Evolutionary conservation across 1,140 invertebrate species (phyloP).

Genomic region (Zeugodacus cucurbitae): DNA sequence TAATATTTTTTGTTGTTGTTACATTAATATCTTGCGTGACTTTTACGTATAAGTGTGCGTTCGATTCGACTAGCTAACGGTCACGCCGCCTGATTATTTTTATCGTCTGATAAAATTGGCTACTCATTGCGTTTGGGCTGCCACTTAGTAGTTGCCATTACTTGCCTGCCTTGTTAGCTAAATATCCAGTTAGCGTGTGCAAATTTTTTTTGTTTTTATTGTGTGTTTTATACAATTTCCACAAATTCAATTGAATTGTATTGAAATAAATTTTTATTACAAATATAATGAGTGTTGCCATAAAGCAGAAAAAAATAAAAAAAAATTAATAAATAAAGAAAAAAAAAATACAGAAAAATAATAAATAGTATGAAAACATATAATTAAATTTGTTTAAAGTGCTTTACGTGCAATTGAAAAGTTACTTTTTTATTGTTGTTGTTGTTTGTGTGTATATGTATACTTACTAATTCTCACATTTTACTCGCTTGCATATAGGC

Average conservation of each 20-base stretch:
- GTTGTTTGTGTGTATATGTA: background rate
- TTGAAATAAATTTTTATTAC: background rate
- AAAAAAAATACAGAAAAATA: background rate
- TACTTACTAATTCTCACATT: background rate
- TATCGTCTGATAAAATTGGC: background rate
- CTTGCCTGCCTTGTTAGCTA: background rate
- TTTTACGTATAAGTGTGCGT: background rate
- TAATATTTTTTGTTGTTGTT: no score
- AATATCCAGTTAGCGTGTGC: background rate
- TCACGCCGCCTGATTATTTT: background rate
- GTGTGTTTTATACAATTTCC: background rate
- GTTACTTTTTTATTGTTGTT: background rate
- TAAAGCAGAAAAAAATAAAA: background rate
- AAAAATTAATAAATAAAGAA: background rate
- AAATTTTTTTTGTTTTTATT: background rate
- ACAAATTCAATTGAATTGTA: background rate
- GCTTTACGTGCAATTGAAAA: background rate
- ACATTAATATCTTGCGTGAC: background rate
- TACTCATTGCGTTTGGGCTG: background rate
- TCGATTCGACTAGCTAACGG: background rate
- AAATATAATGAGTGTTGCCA: background rate
- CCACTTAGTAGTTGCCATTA: background rate
- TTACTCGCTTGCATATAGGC: background rate
- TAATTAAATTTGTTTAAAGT: background rate
- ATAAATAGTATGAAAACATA: background rate